A percentile compares a stretch with the other conserved stretches of the same genome.
phyloP scores from a whole-genome alignment of 2,113 vertebrate genomes.

The Albula glossodonta region DNA sequence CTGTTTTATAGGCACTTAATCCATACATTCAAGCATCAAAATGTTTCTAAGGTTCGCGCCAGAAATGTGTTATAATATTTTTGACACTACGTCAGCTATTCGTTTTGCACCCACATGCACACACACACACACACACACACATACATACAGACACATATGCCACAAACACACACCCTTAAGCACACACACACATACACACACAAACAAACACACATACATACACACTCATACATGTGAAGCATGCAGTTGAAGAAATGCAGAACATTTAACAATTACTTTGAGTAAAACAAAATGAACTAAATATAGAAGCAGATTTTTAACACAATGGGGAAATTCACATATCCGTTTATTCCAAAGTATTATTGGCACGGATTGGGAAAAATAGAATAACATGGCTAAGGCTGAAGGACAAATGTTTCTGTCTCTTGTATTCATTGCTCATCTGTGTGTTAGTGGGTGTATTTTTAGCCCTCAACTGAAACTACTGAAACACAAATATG shows the following conservation, averaged over 20 bases:
- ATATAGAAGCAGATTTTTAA: slow-evolving; percentile 67
- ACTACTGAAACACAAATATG: slow-evolving; percentile 69
- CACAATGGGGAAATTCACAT: slow-evolving; percentile 76
- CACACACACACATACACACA: slow-evolving; percentile 31
- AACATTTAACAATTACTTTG: slow-evolving; percentile 39
- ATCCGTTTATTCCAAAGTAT: slow-evolving; percentile 68
- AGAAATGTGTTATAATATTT: slow-evolving; percentile 46
- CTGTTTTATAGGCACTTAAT: slow-evolving; percentile 80
- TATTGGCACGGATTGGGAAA: slow-evolving; percentile 60
- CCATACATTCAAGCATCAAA: slow-evolving; percentile 73
- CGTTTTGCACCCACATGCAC: slow-evolving; percentile 59
- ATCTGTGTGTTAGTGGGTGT: slow-evolving; percentile 71
- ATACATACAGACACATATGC: slow-evolving; percentile 26
- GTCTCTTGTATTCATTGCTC: slow-evolving; percentile 58
- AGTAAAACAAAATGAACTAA: slow-evolving; percentile 48
- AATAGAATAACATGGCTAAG: slow-evolving; percentile 53
- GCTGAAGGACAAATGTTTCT: slow-evolving; percentile 66
- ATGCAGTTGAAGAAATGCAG: slow-evolving; percentile 45
- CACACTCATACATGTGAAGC: slow-evolving; percentile 17
- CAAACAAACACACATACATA: slow-evolving; percentile 18
- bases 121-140: slow-evolving; percentile 39
- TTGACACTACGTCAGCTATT: slow-evolving; percentile 60
- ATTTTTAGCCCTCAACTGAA: slow-evolving; percentile 70
- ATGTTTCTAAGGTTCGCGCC: slow-evolving; percentile 69
- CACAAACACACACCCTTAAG: slow-evolving; percentile 48